Evolutionary conservation across 2,888 invertebrate species (phyloP), one percentile per base, ranked within the genome.

Genomic region (Parnassius mnemosyne): DNA sequence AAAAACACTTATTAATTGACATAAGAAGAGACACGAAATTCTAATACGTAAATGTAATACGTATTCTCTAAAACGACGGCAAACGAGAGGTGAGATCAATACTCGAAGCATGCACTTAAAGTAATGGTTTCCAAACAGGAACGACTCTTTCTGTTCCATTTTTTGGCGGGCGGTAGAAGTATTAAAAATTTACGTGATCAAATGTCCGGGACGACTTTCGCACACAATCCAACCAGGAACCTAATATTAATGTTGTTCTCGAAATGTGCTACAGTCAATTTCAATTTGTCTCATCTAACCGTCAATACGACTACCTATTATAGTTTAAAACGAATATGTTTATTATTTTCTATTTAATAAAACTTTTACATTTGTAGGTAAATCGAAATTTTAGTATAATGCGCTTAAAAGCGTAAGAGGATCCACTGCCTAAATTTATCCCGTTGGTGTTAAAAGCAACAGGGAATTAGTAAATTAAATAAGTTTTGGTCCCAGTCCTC

Each of bases 101-200:
- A 76, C 70, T 69, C 66, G 64, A 76, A 76, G 69, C 71, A 70
- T 82, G 80, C 85, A 86, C 85, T 87, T 81, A 84, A 74, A 76
- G 74, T 86, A 85, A 85, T 87, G 77, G 81, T 74, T 77, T 76
- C 74, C 66, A 71, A 83, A 76, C 75, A 71, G 68, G 64, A 73
- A 69, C 68, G 67, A 73, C 77, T 78, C 76, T 79, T 77, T 74
- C 69, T 70, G 74, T 69, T 69, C 72, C 68, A 74, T 79, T 83
- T 84, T 84, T 84, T 79, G 77, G 73, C 69, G 69, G 69, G 65
- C 65, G 51, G 65, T 47, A 61, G 67, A n/a, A 10, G 42, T 56
- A 77, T 86, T 79, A 83, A 84, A 80, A 81, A 85, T 84, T 78
- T 80, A 86, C 77, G 75, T 64, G 77, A 79, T 76, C 78, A 73